phyloP scores from a whole-genome alignment of 2,888 invertebrate species.

The Ennomos quercinarius region DNA sequence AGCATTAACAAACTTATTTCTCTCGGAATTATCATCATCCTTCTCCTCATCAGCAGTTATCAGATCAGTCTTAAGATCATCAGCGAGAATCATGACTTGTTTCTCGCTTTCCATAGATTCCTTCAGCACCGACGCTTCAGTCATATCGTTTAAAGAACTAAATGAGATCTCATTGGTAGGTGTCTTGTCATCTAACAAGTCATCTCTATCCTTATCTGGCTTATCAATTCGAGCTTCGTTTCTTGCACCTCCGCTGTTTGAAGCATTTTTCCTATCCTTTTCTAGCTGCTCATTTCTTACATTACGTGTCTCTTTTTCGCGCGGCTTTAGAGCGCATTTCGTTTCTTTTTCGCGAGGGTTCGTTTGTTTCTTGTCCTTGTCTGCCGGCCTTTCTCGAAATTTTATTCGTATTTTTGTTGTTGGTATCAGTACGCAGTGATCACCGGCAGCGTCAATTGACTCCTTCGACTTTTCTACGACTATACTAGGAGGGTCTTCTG shows the following conservation, averaged over 20 bases:
- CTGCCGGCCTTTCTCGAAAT: slow-evolving; percentile 65
- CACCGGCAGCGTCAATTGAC: slow-evolving; percentile 20
- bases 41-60: slow-evolving; percentile 82
- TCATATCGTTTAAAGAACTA: slow-evolving; percentile 79
- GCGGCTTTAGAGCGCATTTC: slow-evolving; percentile 47
- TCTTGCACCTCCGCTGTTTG: slow-evolving; percentile 67
- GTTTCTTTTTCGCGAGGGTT: slow-evolving; percentile 45
- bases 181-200: slow-evolving; percentile 71
- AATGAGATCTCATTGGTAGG: slow-evolving; percentile 81
- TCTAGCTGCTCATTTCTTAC: slow-evolving; percentile 19
- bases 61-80: slow-evolving; percentile 80
- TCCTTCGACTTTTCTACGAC: slow-evolving; percentile 58
- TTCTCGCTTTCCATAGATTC: slow-evolving; percentile 82
- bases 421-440: slow-evolving; percentile 37
- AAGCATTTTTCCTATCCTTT: slow-evolving; percentile 71
- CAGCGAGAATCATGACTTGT: slow-evolving; percentile 73
- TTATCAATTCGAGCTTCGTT: slow-evolving; percentile 63
- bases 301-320: slow-evolving; percentile 19
- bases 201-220: slow-evolving; percentile 61
- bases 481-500: slow-evolving; percentile 68
- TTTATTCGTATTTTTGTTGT: slow-evolving; percentile 67
- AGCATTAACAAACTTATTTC: slow-evolving; percentile 81
- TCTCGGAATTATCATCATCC: slow-evolving; percentile 81
- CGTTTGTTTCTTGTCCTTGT: slow-evolving; percentile 51
- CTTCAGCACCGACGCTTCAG: slow-evolving; percentile 78